phyloP scores from a whole-genome alignment of 2,797 vertebrate species.

The Cyclopterus lumpus region DNA sequence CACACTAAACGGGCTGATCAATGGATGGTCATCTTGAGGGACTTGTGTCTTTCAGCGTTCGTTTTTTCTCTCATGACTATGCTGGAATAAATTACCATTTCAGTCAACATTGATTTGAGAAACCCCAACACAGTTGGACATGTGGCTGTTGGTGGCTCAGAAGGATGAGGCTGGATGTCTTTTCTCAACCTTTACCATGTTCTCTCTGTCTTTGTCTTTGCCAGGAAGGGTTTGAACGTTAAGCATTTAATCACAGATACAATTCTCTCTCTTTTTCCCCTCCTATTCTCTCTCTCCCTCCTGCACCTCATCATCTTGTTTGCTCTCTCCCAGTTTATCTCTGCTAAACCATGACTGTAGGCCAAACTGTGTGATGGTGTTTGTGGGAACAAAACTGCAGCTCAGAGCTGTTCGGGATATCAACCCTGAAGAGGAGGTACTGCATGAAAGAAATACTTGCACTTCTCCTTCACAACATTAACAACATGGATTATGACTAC shows the following conservation, averaged over 20 bases:
- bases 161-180: conserved; percentile 13
- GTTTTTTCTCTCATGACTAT: conserved; percentile 24
- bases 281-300: not conserved
- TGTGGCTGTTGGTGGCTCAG: conserved; percentile 19
- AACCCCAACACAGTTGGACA: conserved; percentile 19
- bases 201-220: conserved; percentile 4
- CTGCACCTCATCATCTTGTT: conserved; percentile 17
- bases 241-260: conserved; percentile 15
- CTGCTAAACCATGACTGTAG: conserved; percentile 96
- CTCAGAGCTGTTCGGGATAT: conserved; percentile 89
- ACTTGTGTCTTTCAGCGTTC: conserved; percentile 2
- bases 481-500: not conserved
- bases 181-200: not conserved
- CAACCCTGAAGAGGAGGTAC: conserved; percentile 90
- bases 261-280: not conserved
- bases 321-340: conserved; percentile 87
- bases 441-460: not conserved
- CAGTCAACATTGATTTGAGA: conserved; percentile 14
- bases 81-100: conserved; percentile 31
- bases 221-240: not conserved
- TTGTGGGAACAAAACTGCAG: conserved; percentile 88
- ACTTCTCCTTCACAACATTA: conserved; percentile 26
- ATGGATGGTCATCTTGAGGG: conserved; percentile 13
- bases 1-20: conserved; percentile 9
- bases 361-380: conserved; percentile 94